Percentiles rank a stretch among this genome's conserved stretches.
phyloP scores from a whole-genome alignment of 2,797 vertebrate species.

The Thaleichthys pacificus region DNA sequence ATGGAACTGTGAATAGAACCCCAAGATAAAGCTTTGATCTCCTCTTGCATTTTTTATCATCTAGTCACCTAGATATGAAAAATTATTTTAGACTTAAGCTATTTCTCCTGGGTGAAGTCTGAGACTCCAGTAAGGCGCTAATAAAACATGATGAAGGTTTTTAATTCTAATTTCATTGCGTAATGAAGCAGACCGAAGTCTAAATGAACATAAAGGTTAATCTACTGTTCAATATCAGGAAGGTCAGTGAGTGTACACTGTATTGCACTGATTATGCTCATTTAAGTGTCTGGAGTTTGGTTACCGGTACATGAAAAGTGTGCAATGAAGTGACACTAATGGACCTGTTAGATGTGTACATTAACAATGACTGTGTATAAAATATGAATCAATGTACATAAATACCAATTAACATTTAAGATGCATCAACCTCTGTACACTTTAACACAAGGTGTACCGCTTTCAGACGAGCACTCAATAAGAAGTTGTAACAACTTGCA shows the following conservation, averaged over 20 bases:
- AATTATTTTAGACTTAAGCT: no score
- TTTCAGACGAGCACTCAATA: conserved; percentile 15
- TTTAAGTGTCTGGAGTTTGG: conserved; percentile 31
- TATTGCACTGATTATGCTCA: conserved; percentile 15
- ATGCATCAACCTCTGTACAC: conserved; percentile 18
- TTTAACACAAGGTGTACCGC: not conserved
- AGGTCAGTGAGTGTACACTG: conserved; percentile 60
- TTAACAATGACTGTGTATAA: conserved; percentile 48
- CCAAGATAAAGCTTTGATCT: no score
- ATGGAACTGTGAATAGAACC: no score
- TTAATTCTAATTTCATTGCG: conserved; percentile 68
- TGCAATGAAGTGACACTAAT: conserved; percentile 61
- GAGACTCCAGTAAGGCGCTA: conserved; percentile 29
- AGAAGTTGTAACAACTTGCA: not conserved
- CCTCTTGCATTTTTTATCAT: no score
- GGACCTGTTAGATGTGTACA: conserved; percentile 47
- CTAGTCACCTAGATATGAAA: no score
- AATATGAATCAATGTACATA: conserved; percentile 64
- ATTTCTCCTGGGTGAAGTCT: not conserved
- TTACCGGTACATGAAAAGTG: conserved; percentile 36
- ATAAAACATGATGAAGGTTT: conserved; percentile 47
- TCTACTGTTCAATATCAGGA: conserved; percentile 60
- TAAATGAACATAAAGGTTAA: conserved; percentile 69
- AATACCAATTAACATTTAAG: conserved; percentile 24
- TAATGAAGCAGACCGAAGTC: conserved; percentile 57